Evolutionary conservation across 2,797 vertebrate species (phyloP).

Genomic region (Rhynchonycteris naso): DNA sequence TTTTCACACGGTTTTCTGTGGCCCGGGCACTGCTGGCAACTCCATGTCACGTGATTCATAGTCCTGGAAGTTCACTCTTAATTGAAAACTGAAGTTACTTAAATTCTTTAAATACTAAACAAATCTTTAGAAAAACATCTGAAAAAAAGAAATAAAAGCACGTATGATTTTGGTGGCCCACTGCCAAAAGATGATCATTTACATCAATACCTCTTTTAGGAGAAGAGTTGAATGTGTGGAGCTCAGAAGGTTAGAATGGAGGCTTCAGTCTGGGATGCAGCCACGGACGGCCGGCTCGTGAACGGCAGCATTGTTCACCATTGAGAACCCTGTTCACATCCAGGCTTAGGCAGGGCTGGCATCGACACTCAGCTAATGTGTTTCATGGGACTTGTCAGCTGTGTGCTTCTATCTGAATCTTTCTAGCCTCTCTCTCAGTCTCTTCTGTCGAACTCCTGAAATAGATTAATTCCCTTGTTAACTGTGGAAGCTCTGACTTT

Average conservation of each 20-base stretch:
- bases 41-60: conserved; percentile 59
- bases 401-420: conserved; percentile 85
- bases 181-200: conserved; percentile 85
- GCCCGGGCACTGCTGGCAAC: conserved; percentile 62
- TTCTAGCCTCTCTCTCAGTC: conserved; percentile 81
- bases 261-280: conserved; percentile 84
- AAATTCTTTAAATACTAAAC: conserved; percentile 78
- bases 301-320: conserved; percentile 83
- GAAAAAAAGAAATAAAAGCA: conserved; percentile 78
- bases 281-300: conserved; percentile 81
- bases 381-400: conserved; percentile 89
- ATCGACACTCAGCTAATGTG: conserved; percentile 85
- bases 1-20: conserved; percentile 45
- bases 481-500: conserved; percentile 74
- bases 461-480: conserved; percentile 83
- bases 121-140: conserved; percentile 76
- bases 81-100: conserved; percentile 80
- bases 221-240: conserved; percentile 78
- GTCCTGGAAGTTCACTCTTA: conserved; percentile 70
- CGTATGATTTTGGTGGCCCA: conserved; percentile 78
- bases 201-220: conserved; percentile 85
- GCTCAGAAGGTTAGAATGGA: conserved; percentile 82
- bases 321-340: conserved; percentile 83
- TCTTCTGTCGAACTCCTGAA: conserved; percentile 78
- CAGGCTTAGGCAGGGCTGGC: conserved; percentile 83